These are phyloP conservation scores for Chrysogorgia sp. DNA, from an alignment of 92 coral and sea anemone genomes.

Conservation along the genomic window DNA sequence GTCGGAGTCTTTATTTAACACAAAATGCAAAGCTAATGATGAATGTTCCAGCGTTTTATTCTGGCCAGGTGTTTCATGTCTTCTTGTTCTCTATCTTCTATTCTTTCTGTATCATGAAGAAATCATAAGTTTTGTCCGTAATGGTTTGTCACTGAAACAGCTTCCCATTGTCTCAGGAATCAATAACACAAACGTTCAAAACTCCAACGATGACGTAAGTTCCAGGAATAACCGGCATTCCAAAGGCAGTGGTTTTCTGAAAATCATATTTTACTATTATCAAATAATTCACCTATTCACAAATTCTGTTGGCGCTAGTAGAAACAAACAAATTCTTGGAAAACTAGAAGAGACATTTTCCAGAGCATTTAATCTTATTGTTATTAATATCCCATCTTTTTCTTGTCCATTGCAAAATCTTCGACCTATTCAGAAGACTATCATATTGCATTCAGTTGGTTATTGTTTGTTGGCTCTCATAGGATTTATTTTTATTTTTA, in stretches of 20 bases:
- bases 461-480: conserved; percentile 22
- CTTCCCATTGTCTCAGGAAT: neutral
- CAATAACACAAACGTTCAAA: neutral
- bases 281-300: conserved; percentile 15
- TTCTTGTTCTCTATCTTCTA: neutral
- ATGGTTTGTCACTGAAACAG: neutral
- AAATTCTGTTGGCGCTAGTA: neutral
- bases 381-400: neutral
- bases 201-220: neutral
- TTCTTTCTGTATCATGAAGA: conserved; percentile 32
- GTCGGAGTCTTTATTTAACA: conserved; percentile 20
- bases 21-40: conserved; percentile 4
- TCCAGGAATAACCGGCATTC: neutral
- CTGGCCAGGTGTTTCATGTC: neutral
- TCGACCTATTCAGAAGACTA: conserved; percentile 3
- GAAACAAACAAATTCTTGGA: conserved; percentile 1
- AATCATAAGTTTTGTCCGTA: neutral
- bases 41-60: neutral
- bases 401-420: conserved; percentile 22
- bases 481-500: conserved; percentile 4
- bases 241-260: conserved; percentile 10
- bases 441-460: conserved; percentile 20
- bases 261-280: conserved; percentile 34
- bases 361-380: neutral
- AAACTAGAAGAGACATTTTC: neutral